Conservation (phyloP, 2,888 invertebrate genomes). For the Rhogogaster chlorosoma region DNA sequence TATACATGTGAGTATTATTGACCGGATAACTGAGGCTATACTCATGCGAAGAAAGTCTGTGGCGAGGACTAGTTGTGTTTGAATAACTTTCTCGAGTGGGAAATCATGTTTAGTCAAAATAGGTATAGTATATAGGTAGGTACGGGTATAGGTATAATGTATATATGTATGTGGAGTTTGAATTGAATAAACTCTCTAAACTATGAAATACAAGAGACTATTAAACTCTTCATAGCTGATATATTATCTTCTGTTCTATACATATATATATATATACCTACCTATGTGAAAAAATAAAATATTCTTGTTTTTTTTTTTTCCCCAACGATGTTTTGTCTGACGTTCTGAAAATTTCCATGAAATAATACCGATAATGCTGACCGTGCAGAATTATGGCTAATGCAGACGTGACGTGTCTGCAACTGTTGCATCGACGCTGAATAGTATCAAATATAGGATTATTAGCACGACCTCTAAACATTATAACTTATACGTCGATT, state of each 20-base stretch:
- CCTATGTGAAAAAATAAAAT: neutral
- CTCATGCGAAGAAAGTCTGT: neutral
- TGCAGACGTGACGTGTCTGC: too few relatives aligned
- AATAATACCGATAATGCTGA: neutral
- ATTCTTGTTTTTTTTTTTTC: neutral
- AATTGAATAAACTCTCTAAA: slow-evolving; percentile 3
- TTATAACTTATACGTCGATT: too few relatives aligned
- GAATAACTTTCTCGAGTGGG: slow-evolving; percentile 32
- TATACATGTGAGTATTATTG: neutral
- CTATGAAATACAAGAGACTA: neutral
- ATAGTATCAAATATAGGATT: too few relatives aligned
- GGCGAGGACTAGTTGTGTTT: slow-evolving; percentile 5
- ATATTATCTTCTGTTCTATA: neutral
- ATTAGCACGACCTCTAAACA: too few relatives aligned
- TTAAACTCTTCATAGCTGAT: neutral
- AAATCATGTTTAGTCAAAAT: slow-evolving; percentile 2
- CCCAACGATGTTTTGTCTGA: too few relatives aligned
- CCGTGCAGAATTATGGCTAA: too few relatives aligned
- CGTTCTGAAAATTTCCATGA: neutral
- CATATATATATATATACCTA: neutral
- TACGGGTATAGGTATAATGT: neutral
- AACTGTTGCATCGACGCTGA: too few relatives aligned
- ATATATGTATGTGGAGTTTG: neutral
- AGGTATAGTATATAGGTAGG: neutral
- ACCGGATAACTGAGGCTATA: neutral